These are phyloP conservation scores for Galleria mellonella DNA, from an alignment of 1,140 invertebrate species.

Conservation along the genomic window DNA sequence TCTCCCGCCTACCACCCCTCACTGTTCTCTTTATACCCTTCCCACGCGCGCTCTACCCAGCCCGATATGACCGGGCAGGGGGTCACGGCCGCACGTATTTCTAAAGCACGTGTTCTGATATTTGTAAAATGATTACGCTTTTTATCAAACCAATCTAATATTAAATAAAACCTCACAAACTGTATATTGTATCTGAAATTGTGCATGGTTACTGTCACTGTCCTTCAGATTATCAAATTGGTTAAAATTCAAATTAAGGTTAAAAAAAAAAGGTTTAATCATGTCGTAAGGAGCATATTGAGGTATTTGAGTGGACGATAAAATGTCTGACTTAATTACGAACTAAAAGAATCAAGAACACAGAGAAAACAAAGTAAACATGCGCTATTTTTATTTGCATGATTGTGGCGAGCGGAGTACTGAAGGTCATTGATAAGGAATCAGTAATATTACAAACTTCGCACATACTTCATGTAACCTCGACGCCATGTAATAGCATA, in stretches of 20 bases:
- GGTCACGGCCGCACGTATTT: constrained; percentile 54
- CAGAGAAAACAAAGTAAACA: not conserved
- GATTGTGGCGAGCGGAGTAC: constrained; percentile 21
- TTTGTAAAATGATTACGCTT: too few relatives aligned
- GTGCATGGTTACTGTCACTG: not conserved
- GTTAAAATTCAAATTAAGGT: too few relatives aligned
- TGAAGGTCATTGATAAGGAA: constrained; percentile 65
- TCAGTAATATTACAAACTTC: constrained; percentile 29
- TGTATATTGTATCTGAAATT: too few relatives aligned
- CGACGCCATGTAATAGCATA: constrained; percentile 17
- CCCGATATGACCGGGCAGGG: constrained; percentile 39
- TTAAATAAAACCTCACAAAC: too few relatives aligned
- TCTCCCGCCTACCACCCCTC: constrained; percentile 1
- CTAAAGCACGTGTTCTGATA: constrained; percentile 23
- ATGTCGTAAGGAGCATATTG: constrained; percentile 9
- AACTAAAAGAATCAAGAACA: constrained; percentile 3
- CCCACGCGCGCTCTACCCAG: constrained; percentile 24
- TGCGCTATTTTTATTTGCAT: constrained; percentile 19
- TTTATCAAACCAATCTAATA: too few relatives aligned
- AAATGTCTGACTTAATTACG: not conserved
- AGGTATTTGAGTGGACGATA: constrained; percentile 14
- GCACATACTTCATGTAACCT: constrained; percentile 18
- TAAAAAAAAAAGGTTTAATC: too few relatives aligned
- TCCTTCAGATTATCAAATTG: not conserved
- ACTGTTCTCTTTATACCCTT: constrained; percentile 20